Evolutionary conservation across 1,140 invertebrate species (phyloP).

Genomic region (Oscheius sp.): DNA sequence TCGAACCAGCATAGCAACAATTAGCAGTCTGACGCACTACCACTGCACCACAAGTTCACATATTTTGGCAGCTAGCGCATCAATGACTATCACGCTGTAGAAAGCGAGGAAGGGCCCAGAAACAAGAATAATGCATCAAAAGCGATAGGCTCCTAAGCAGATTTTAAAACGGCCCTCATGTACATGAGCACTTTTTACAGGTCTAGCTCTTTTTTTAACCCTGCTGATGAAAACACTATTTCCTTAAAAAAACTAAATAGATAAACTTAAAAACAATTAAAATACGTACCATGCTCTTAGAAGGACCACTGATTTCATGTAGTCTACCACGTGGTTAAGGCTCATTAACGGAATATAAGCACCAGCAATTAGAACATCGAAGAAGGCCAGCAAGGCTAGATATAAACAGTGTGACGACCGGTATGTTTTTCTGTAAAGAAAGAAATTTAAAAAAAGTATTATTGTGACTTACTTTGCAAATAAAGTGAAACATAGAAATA

Average conservation of each 20-base stretch:
- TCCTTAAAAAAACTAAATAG: neutral
- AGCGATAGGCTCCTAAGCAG: too few relatives aligned
- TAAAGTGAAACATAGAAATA: conserved; percentile 48
- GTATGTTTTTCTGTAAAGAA: conserved; percentile 44
- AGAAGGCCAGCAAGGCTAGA: conserved; percentile 50
- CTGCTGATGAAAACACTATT: neutral
- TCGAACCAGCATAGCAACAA: too few relatives aligned
- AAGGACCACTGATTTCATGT: conserved; percentile 44
- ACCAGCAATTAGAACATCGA: conserved; percentile 49
- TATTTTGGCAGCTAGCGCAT: too few relatives aligned
- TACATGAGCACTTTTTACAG: too few relatives aligned
- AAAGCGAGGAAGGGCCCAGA: too few relatives aligned
- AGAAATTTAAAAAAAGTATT: conserved; percentile 33
- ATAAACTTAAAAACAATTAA: neutral
- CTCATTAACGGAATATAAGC: conserved; percentile 56
- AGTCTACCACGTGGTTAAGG: conserved; percentile 50
- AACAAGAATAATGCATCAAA: too few relatives aligned
- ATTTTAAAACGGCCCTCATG: too few relatives aligned
- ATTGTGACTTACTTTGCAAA: conserved; percentile 42
- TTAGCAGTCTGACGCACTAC: too few relatives aligned
- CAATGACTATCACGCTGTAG: too few relatives aligned
- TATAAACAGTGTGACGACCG: conserved; percentile 52
- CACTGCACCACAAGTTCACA: too few relatives aligned
- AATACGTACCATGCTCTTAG: conserved; percentile 45
- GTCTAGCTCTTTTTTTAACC: neutral